Evolutionary conservation across 1,140 invertebrate species (phyloP), one percentile per base, ranked within the genome.

Genomic region (Conopomorpha cramerella): DNA sequence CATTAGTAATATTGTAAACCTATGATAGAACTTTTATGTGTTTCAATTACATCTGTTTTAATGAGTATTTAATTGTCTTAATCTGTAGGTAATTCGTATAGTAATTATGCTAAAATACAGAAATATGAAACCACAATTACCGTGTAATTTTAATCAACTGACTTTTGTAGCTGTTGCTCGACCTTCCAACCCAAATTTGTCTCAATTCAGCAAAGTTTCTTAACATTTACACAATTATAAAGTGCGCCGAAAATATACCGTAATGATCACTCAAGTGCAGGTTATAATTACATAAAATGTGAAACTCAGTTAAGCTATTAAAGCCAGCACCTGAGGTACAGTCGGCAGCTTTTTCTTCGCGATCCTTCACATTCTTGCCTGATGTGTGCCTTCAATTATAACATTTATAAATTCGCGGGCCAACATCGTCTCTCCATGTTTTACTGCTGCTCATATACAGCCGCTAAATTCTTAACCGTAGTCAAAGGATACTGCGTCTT

Each of bases 381-480:
- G 52, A 46, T 54, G 51, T 51, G 45, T 47, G 38, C 44, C 37
- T 50, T 46, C 55, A 65, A 66, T 66, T 66, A 66, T 50, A 56
- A 61, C 57, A 56, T 60, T 56, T 62, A 56, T 61, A 55, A 56
- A 62, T 61, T 55, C 59, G 41, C 36, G 36, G 46, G 54, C 57
- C 57, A 45, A 55, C 60, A 49, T 60, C 50, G 58, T 60, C 57
- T 60, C 51, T 49, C 47, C 51, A 59, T 60, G 55, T 38, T 34
- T 39, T 45, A 59, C 51, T 60, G 49, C n/a, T n/a, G n/a, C n/a
- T n/a, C n/a, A n/a, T n/a, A n/a, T n/a, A n/a, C n/a, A n/a, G n/a
- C n/a, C n/a, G n/a, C n/a, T n/a, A n/a, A n/a, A n/a, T n/a, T n/a
- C n/a, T n/a, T n/a, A n/a, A n/a, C n/a, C n/a, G n/a, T n/a, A n/a